phyloP scores from a whole-genome alignment of 2,797 vertebrate genomes.

The Darevskia nairensis region DNA sequence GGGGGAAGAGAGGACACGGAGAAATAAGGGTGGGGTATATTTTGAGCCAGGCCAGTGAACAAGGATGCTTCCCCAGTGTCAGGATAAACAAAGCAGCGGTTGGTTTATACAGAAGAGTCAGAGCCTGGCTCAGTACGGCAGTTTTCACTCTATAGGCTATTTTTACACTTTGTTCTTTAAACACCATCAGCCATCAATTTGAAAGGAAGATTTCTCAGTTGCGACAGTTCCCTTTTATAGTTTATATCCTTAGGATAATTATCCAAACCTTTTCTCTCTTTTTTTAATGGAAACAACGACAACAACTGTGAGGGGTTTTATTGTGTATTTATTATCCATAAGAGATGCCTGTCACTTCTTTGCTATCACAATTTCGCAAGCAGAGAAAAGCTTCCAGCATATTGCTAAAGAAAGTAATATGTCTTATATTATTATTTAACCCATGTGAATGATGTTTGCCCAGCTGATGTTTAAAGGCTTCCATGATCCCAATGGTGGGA shows the following conservation, averaged over 20 bases:
- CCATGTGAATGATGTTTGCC: not conserved
- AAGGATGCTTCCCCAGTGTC: constrained; percentile 12
- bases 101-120: constrained; percentile 29
- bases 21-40: not conserved
- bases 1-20: not conserved
- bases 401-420: not conserved
- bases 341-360: not conserved
- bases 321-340: not conserved
- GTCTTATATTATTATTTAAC: not conserved
- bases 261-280: not conserved
- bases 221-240: not conserved
- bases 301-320: not conserved
- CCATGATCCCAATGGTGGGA: not conserved
- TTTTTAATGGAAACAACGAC: not conserved
- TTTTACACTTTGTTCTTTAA: constrained; percentile 19
- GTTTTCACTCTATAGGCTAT: constrained; percentile 13
- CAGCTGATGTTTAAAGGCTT: not conserved
- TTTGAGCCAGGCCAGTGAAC: not conserved
- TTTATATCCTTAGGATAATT: constrained; percentile 1
- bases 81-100: constrained; percentile 42
- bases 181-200: constrained; percentile 13
- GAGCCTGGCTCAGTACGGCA: constrained; percentile 2
- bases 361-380: not conserved
- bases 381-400: not conserved
- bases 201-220: not conserved